Base-by-base conservation (phyloP, 2,797 vertebrate genomes). In the Pantherophis alleghaniensis region DNA sequence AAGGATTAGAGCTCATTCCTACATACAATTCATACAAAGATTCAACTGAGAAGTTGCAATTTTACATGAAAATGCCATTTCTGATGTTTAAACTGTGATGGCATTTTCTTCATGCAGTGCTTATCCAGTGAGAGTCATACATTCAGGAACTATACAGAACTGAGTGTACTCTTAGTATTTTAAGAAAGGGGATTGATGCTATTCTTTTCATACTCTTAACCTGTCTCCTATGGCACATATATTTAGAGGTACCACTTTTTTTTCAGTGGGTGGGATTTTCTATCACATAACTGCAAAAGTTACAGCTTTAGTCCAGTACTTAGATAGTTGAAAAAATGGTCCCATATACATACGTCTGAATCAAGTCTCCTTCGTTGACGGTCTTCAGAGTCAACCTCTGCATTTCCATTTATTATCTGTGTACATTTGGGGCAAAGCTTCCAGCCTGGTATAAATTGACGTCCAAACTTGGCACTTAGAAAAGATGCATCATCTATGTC, bases 361-460 rank as follows among this genome's bases (percentile, higher is more conserved):
- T 98, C 97, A 86, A 97, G 97, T 94, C 96, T 98, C 93, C 97
- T 97, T 94, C 91, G 97, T 47, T 98, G 98, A 11, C 96, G 95
- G 57, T 98, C 98, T 93, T 98, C 98, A 0, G 97, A 88, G 87
- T 98, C 98, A 92, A 97, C 94, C 89, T 98, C 98, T 93, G 97
- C 95, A 3, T 96, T 98, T 94, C 98, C 98, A 2, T 97, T 97
- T 94, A 98, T 97, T 94, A 98, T 97, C 95, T 98, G 98, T 94
- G 97, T 97, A 59, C 98, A 98, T 24, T 98, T 98, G 94, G 97
- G 97, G 94, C 98, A 98, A 91, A 98, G 97, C 57, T 98, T 98
- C 98, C 98, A 98, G 69, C 98, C 98, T 94, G 98, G 98, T 51
- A 98, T 97, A 93, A 98, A 98, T 86, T 98, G 97, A 51, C 97